Evolutionary conservation across 2,888 invertebrate genomes (phyloP), one percentile per base, ranked within the genome.

Genomic region (Marronus borbonicus): DNA sequence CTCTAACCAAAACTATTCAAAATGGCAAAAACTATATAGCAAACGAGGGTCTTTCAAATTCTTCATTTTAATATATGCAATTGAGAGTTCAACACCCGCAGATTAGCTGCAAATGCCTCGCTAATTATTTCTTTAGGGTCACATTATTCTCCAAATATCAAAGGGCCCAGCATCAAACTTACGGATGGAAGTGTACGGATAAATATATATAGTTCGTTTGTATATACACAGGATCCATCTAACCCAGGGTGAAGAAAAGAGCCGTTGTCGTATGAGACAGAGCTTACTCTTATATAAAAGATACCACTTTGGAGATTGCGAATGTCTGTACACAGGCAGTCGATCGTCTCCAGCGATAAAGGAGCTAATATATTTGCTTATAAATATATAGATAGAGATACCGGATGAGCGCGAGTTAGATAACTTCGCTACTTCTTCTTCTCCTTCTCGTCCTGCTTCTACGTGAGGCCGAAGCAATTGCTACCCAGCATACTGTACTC

Each of bases 301-400:
- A 74, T 66, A 66, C 70, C 55, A 70, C 72, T 83, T 83, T 82
- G 81, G 81, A 83, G 81, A 84, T 84, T 78, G 81, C 83, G 76
- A 82, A 82, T 76, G 82, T 82, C 81, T 79, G 80, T 83, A 78
- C 75, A 70, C 72, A 82, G 82, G 82, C 83, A 84, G 84, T 84
- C 84, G 87, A 87, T 87, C 82, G 85, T 83, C 84, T 82, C 82
- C 82, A 79, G 76, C 78, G 83, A 84, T 84, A 82, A 83, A 82
- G 80, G 78, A 79, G 79, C 81, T 82, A 83, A 82, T 81, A 81
- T 81, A 81, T 81, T 80, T 81, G 77, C 80, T 81, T 81, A 80
- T 81, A 80, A 80, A 80, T 78, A 81, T 80, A 79, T 80, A 76
- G 76, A 68, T 68, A 68, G 66, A 66, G 66, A 76, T 76, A 66